phyloP scores from a whole-genome alignment of 2,113 vertebrate genomes.

The Chitala chitala region DNA sequence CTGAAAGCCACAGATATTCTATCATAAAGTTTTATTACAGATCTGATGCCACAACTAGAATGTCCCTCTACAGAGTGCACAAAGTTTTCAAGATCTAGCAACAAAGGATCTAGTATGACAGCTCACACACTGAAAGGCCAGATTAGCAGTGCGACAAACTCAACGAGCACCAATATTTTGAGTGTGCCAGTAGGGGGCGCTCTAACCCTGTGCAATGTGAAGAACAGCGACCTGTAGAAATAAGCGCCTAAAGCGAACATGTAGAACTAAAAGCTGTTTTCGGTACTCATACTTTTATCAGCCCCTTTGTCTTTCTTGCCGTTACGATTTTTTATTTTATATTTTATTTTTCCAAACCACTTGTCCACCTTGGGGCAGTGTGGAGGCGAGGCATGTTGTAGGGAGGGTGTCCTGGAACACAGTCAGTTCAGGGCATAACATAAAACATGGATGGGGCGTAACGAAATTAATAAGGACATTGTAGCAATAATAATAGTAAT shows the following conservation, averaged over 20 bases:
- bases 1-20: too few species aligned
- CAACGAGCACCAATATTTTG: too few species aligned
- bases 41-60: too few species aligned
- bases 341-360: too few species aligned
- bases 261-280: neutral
- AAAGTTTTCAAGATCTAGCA: neutral
- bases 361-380: too few species aligned
- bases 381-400: too few species aligned
- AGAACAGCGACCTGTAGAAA: neutral
- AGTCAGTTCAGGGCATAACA: too few species aligned
- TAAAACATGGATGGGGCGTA: too few species aligned
- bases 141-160: neutral
- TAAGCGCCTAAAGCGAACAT: neutral
- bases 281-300: neutral
- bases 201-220: slow-evolving; percentile 4
- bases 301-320: neutral
- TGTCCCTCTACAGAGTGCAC: too few species aligned
- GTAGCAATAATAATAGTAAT: neutral
- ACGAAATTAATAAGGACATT: too few species aligned
- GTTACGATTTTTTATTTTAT: neutral
- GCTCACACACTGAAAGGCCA: neutral
- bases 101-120: neutral
- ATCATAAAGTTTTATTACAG: too few species aligned
- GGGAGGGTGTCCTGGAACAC: too few species aligned
- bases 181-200: slow-evolving; percentile 11